phyloP scores from a whole-genome alignment of 2,797 vertebrate genomes.

The Oreonectes daqikongensis region DNA sequence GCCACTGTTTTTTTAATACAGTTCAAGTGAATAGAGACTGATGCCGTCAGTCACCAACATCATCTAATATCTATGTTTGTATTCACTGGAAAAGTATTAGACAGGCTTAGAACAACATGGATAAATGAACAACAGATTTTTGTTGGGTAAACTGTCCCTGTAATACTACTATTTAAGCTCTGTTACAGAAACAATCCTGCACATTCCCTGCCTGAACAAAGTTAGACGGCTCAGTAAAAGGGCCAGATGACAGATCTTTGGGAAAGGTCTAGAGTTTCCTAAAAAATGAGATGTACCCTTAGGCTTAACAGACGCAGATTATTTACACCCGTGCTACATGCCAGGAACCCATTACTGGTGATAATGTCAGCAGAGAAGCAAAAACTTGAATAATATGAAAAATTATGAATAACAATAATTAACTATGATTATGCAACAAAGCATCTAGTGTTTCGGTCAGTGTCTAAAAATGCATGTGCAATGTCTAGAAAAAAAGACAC shows the following conservation, averaged over 20 bases:
- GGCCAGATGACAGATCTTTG: conserved; percentile 26
- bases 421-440: background rate
- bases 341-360: conserved; percentile 20
- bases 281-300: conserved; percentile 28
- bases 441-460: background rate
- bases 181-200: conserved; percentile 6
- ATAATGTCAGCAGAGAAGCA: background rate
- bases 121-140: background rate
- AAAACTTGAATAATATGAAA: background rate
- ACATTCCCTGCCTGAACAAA: conserved; percentile 5
- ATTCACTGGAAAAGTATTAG: background rate
- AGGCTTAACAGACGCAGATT: conserved; percentile 23
- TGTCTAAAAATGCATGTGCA: background rate
- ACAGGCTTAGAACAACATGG: background rate
- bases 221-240: conserved; percentile 14
- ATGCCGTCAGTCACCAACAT: background rate
- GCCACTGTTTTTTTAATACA: background rate
- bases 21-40: background rate
- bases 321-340: conserved; percentile 6
- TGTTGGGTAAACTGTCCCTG: background rate
- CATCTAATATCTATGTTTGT: background rate
- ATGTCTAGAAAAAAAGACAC: background rate
- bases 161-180: background rate
- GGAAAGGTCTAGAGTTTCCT: conserved; percentile 5
- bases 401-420: background rate